Evolutionary conservation across 2,888 invertebrate species (phyloP), one percentile per base, ranked within the genome.

Genomic region (Athetis lepigone): DNA sequence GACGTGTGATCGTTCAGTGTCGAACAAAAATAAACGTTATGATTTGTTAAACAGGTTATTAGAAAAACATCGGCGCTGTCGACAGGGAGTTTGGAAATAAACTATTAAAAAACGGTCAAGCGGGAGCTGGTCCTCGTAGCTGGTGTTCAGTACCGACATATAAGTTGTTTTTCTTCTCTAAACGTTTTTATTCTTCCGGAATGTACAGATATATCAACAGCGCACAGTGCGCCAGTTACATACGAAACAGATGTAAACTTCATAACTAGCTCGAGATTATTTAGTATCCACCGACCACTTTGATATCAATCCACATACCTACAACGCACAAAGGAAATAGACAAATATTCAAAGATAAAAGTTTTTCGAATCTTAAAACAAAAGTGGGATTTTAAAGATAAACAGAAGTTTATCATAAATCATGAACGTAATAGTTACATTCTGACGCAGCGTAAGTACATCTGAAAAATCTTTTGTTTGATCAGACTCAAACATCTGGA

Each of bases 391-490:
- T 88, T 88, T 85, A 77, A 91, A 91, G 85, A 86, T 90, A 92
- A 92, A 93, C 92, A 90, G 73, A 75, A 88, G 81, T 87, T 85
- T 86, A 82, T 87, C 89, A 89, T 94, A 93, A 94, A 93, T 93
- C 92, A 90, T 61, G 85, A 80, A 79, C 84, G 79, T 91, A 92
- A 92, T 92, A 92, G 92, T 92, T 89, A 90, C 86, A 89, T 84
- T 89, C 90, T 87, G 88, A 89, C 86, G 87, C 82, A 84, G 82
- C 83, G 86, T 87, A 88, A 89, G 90, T 91, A 90, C 86, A 89
- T 90, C 89, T 91, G 90, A 93, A 92, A 91, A 91, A 91, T 92
- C 92, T 92, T 93, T 93, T 94, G 95, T 95, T 94, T 94, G 94
- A 94, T 93, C 93, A 90, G 86, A 90, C 86, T 90, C 85, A 89